phyloP scores from a whole-genome alignment of 2,113 vertebrate genomes.

The Gila orcuttii region DNA sequence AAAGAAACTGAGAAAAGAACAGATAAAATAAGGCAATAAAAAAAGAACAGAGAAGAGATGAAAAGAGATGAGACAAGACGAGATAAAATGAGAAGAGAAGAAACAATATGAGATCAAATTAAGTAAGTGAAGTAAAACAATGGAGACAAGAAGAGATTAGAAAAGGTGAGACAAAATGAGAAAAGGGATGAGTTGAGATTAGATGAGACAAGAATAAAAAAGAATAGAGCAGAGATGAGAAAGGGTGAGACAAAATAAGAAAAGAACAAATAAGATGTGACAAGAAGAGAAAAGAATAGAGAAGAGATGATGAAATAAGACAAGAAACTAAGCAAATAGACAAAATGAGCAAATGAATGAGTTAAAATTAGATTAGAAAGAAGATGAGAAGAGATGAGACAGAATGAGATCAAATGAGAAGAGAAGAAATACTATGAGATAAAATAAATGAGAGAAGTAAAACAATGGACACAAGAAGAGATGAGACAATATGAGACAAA shows the following conservation, averaged over 20 bases:
- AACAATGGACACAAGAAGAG: too few relatives aligned
- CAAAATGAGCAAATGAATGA: too few relatives aligned
- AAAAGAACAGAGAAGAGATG: slow-evolving; percentile 3
- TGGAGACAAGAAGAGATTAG: neutral
- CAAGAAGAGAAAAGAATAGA: neutral
- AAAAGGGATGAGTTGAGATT: too few relatives aligned
- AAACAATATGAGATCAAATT: too few relatives aligned
- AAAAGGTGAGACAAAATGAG: neutral
- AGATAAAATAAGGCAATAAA: too few relatives aligned
- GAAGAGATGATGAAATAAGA: neutral
- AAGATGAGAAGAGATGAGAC: neutral
- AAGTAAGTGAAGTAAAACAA: too few relatives aligned
- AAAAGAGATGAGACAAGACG: slow-evolving; percentile 14
- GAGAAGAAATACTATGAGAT: too few relatives aligned
- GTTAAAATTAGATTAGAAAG: too few relatives aligned
- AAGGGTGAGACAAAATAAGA: neutral
- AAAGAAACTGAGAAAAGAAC: neutral
- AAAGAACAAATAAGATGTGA: neutral
- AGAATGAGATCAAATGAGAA: neutral
- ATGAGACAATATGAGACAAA: too few relatives aligned
- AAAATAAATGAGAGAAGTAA: too few relatives aligned
- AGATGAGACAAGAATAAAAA: neutral
- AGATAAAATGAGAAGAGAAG: neutral
- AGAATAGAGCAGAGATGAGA: neutral
- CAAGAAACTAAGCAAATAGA: too few relatives aligned